Conservation (phyloP, 2,888 invertebrate genomes). For the Calliphora vomitoria region DNA sequence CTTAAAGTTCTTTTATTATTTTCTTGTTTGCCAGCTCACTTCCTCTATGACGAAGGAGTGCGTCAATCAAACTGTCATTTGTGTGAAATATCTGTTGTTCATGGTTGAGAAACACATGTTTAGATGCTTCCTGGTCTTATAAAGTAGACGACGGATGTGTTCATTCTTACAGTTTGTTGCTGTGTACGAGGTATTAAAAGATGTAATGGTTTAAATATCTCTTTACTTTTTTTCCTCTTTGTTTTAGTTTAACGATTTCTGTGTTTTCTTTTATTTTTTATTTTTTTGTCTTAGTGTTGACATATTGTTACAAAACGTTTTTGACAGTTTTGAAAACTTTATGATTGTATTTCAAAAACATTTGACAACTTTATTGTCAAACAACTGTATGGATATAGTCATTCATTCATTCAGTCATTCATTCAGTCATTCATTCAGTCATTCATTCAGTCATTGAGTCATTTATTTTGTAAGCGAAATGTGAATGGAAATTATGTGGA, state of each 20-base stretch:
- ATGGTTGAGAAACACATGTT: slow-evolving; percentile 34
- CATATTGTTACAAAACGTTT: slow-evolving; percentile 56
- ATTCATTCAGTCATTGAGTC: background rate
- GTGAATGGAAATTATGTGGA: background rate
- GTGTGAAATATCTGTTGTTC: slow-evolving; percentile 27
- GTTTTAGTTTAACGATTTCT: background rate
- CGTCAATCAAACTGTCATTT: slow-evolving; percentile 56
- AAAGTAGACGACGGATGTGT: slow-evolving; percentile 40
- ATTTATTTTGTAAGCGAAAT: background rate
- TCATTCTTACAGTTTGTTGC: slow-evolving; percentile 13
- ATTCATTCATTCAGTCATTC: background rate
- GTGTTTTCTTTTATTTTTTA: background rate
- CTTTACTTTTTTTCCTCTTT: slow-evolving; percentile 1
- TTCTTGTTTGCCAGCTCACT: background rate
- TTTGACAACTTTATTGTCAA: slow-evolving; percentile 60
- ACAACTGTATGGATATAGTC: background rate
- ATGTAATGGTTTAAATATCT: slow-evolving; percentile 35
- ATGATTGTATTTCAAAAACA: slow-evolving; percentile 53
- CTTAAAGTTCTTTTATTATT: background rate
- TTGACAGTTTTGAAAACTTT: slow-evolving; percentile 59
- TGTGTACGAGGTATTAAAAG: background rate
- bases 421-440: background rate
- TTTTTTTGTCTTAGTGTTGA: slow-evolving; percentile 13
- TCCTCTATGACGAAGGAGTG: background rate
- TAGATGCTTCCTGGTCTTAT: slow-evolving; percentile 26